Percentiles rank a stretch among this genome's conserved stretches.
Evolutionary conservation across 2,888 invertebrate species (phyloP).

Genomic region (Celastrina argiolus): DNA sequence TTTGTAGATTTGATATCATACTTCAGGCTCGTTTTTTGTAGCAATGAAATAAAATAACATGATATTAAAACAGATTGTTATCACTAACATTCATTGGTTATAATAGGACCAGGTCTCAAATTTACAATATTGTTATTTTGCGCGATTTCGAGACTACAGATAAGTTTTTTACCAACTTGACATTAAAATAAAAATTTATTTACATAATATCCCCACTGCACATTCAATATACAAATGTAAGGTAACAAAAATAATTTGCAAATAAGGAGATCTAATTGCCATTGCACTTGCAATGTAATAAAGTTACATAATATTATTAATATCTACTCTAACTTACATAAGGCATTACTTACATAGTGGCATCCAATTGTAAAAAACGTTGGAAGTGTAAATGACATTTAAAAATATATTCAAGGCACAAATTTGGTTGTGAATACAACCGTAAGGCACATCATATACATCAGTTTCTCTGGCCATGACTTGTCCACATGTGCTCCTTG

Average conservation of each 20-base stretch:
- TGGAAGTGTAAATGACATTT: conserved; percentile 19
- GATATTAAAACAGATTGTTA: no score
- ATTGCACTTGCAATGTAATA: conserved; percentile 22
- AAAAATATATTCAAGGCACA: conserved; percentile 53
- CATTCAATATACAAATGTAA: not conserved
- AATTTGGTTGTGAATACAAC: conserved; percentile 28
- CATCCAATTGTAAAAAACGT: conserved; percentile 21
- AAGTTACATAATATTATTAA: conserved; percentile 27
- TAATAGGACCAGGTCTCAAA: no score
- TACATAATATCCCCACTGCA: not conserved
- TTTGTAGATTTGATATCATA: no score
- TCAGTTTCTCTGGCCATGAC: conserved; percentile 81
- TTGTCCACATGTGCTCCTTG: conserved; percentile 83
- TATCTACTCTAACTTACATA: conserved; percentile 27
- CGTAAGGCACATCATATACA: conserved; percentile 24
- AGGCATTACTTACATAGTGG: conserved; percentile 17
- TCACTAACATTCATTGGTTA: no score
- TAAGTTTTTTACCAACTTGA: not conserved
- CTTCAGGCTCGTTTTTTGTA: no score
- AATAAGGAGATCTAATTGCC: conserved; percentile 20
- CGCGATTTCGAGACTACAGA: not conserved
- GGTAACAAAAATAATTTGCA: conserved; percentile 1
- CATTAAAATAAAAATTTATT: not conserved
- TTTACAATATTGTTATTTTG: not conserved
- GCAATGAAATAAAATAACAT: no score